These are phyloP conservation scores for Sciaenops ocellatus DNA, from an alignment of 2,797 vertebrate species.

Conservation along the genomic window DNA sequence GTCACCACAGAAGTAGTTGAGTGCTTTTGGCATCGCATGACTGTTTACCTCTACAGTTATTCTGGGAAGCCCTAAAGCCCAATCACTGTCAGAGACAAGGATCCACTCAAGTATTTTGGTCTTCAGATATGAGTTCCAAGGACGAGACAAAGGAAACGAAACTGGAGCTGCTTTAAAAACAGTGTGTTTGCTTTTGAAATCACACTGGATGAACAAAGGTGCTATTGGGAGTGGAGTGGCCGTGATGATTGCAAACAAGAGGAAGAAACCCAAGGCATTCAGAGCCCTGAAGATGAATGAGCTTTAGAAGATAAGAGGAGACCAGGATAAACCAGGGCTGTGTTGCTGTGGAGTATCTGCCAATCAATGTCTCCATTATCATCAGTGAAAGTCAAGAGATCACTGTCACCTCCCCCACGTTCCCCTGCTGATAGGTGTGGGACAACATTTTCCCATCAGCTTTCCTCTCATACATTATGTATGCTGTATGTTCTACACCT, in stretches of 20 bases:
- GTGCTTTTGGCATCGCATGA: conserved; percentile 36
- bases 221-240: not conserved
- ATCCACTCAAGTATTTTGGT: conserved; percentile 39
- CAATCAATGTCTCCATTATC: not conserved
- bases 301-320: conserved; percentile 40
- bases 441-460: not conserved
- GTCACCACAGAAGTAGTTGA: conserved; percentile 45
- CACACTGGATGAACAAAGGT: not conserved
- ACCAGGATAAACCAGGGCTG: conserved; percentile 21
- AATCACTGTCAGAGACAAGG: conserved; percentile 34
- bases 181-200: not conserved
- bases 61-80: conserved; percentile 24
- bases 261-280: not conserved
- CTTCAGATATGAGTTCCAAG: conserved; percentile 38
- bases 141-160: not conserved
- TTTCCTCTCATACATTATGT: not conserved
- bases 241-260: not conserved
- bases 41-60: conserved; percentile 46
- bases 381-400: conserved; percentile 3
- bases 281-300: not conserved
- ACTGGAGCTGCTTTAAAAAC: not conserved
- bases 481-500: not conserved
- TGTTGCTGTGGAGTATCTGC: not conserved
- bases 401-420: not conserved
- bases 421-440: not conserved